phyloP scores from a whole-genome alignment of 2,888 invertebrate genomes.

The Ommatoiulus sabulosus region DNA sequence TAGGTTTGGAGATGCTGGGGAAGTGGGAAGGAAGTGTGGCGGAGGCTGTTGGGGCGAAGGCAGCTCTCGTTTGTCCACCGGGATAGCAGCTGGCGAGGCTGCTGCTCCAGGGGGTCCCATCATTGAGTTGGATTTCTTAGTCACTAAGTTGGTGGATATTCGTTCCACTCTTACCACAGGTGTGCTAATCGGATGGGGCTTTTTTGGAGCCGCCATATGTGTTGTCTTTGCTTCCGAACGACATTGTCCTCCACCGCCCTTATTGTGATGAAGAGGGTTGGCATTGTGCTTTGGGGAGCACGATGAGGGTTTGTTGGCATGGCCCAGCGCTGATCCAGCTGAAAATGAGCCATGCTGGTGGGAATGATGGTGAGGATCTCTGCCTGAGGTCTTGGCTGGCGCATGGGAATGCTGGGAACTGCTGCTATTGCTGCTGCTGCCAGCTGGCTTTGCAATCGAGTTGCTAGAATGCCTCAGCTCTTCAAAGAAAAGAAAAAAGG shows the following conservation, averaged over 20 bases:
- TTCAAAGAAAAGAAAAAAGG: constrained; percentile 50
- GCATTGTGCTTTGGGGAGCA: constrained; percentile 37
- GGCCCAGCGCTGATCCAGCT: background rate
- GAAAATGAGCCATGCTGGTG: constrained; percentile 41
- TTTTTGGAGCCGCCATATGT: constrained; percentile 59
- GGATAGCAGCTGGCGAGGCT: constrained; percentile 53
- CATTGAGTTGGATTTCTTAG: constrained; percentile 56
- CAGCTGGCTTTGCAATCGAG: constrained; percentile 30
- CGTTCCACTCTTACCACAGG: constrained; percentile 67
- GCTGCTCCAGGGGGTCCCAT: constrained; percentile 51
- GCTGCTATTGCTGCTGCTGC: constrained; percentile 50
- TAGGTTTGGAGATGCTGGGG: constrained; percentile 37
- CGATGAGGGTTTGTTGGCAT: background rate
- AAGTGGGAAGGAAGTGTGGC: constrained; percentile 50
- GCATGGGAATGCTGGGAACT: constrained; percentile 53
- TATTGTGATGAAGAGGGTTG: constrained; percentile 2
- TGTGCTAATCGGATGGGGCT: constrained; percentile 63
- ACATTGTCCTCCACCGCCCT: constrained; percentile 45
- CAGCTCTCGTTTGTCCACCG: constrained; percentile 59
- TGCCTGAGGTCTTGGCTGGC: constrained; percentile 17
- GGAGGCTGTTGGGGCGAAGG: constrained; percentile 61
- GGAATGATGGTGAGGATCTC: constrained; percentile 53
- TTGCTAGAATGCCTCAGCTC: constrained; percentile 58
- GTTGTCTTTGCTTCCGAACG: background rate
- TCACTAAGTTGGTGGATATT: constrained; percentile 63